These are phyloP conservation scores for Anthopleura sola DNA, from an alignment of 64 coral and sea anemone species.

Conservation along the genomic window DNA sequence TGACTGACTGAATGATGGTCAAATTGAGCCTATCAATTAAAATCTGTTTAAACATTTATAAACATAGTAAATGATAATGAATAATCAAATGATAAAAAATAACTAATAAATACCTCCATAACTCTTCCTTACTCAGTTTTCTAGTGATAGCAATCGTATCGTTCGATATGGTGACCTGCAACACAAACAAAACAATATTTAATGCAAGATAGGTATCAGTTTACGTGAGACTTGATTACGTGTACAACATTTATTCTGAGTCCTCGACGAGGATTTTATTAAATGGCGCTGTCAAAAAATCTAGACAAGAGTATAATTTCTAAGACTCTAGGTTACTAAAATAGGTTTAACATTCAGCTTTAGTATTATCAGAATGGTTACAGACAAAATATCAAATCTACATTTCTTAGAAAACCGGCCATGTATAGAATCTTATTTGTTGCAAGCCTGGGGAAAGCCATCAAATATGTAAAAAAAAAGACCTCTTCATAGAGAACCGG, in stretches of 20 bases:
- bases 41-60: no score
- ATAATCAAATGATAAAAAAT: no score
- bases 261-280: not conserved
- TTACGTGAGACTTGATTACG: not conserved
- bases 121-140: slow-evolving; percentile 67
- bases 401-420: not conserved
- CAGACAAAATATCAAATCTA: not conserved
- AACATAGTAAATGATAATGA: no score
- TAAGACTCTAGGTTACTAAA: not conserved
- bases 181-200: not conserved
- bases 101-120: slow-evolving; percentile 60
- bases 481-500: not conserved
- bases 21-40: no score
- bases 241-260: not conserved
- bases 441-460: not conserved
- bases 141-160: slow-evolving; percentile 33
- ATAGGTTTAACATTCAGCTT: not conserved
- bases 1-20: no score
- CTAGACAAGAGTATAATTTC: not conserved
- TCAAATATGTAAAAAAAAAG: not conserved
- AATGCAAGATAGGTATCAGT: not conserved
- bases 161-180: slow-evolving; percentile 25
- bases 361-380: not conserved
- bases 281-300: not conserved
- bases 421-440: no score